phyloP scores from a whole-genome alignment of 2,888 invertebrate genomes.

The Syritta pipiens region DNA sequence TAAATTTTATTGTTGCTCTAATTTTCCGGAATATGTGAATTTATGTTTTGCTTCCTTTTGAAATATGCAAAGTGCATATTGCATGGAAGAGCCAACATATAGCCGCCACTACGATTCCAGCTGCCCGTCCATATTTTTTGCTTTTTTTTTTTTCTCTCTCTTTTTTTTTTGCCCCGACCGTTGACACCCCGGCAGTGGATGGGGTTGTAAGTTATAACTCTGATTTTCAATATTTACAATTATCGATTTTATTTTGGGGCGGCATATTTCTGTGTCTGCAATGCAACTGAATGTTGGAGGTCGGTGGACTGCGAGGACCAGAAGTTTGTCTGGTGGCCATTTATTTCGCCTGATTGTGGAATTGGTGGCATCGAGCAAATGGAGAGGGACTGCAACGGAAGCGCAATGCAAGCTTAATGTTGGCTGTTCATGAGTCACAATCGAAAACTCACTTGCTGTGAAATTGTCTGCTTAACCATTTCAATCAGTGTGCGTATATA shows the following conservation, averaged over 20 bases:
- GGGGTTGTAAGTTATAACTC: constrained; percentile 23
- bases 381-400: too few relatives aligned
- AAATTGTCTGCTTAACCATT: too few relatives aligned
- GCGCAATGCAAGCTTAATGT: too few relatives aligned
- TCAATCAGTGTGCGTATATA: too few relatives aligned
- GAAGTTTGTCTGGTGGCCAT: not conserved
- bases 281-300: not conserved
- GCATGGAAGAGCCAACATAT: constrained; percentile 67
- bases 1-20: constrained; percentile 73
- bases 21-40: constrained; percentile 74
- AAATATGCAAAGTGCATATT: constrained; percentile 74
- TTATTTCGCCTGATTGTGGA: not conserved
- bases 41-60: constrained; percentile 73
- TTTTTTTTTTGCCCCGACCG: too few relatives aligned
- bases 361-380: too few relatives aligned
- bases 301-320: not conserved
- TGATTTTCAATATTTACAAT: constrained; percentile 43
- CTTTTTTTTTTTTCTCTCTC: constrained; percentile 6
- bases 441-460: too few relatives aligned
- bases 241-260: constrained; percentile 37
- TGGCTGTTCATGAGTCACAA: too few relatives aligned
- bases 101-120: constrained; percentile 61
- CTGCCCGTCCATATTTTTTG: constrained; percentile 62
- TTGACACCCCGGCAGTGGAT: constrained; percentile 8
- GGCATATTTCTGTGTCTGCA: not conserved